A percentile compares a stretch with the other conserved stretches of the same genome.
Evolutionary conservation across 2,797 vertebrate species (phyloP).

Genomic region (Cyprinodon diabolis): DNA sequence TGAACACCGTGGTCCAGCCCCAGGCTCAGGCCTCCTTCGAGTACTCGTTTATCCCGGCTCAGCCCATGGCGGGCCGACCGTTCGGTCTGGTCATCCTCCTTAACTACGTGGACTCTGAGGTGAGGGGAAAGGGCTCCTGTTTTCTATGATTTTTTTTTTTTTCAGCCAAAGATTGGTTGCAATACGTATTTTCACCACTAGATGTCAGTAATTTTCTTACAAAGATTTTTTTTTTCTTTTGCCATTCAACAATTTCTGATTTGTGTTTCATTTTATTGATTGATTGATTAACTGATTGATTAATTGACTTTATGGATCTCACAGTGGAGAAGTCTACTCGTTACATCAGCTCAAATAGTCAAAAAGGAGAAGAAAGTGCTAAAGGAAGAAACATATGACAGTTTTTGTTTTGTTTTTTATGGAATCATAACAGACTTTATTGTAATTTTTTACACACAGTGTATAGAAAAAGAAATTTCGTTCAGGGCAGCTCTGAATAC

Average conservation of each 20-base stretch:
- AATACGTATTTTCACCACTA: neutral
- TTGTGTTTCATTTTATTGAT: neutral
- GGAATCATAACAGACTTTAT: no score
- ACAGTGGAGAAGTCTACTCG: no score
- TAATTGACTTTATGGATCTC: no score
- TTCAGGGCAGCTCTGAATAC: no score
- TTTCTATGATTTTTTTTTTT: neutral
- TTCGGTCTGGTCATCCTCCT: slow-evolving; percentile 83
- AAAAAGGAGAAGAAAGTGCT: no score
- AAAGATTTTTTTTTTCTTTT: neutral
- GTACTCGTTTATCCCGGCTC: slow-evolving; percentile 83
- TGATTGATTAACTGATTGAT: no score
- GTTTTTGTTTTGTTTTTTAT: no score
- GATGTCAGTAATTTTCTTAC: neutral
- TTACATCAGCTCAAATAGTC: no score
- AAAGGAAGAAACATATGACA: no score
- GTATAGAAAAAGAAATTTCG: no score
- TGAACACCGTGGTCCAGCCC: slow-evolving; percentile 75
- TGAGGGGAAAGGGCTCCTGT: slow-evolving; percentile 28
- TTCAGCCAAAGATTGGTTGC: neutral
- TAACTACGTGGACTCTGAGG: slow-evolving; percentile 78
- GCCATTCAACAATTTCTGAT: neutral
- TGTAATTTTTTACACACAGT: no score
- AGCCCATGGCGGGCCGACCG: slow-evolving; percentile 81
- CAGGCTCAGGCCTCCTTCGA: slow-evolving; percentile 82